These are phyloP conservation scores for Lasioglossum zephyrum DNA, from an alignment of 2,888 invertebrate species.

Conservation along the genomic window DNA sequence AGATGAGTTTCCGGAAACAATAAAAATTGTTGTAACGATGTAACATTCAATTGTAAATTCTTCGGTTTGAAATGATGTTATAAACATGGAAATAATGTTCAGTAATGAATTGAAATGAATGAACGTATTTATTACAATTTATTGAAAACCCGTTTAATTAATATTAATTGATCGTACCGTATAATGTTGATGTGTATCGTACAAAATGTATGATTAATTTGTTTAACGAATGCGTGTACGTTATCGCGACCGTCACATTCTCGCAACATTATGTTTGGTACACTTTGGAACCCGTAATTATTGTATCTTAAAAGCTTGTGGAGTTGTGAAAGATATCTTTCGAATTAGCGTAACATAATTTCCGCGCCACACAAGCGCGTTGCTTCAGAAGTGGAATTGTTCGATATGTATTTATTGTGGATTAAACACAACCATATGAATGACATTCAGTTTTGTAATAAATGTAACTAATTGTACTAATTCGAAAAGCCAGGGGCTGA, in stretches of 20 bases:
- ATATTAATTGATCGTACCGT: not conserved
- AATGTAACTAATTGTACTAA: not conserved
- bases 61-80: not conserved
- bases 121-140: not conserved
- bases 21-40: no score
- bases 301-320: not conserved
- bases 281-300: not conserved
- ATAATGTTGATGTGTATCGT: not conserved
- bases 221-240: not conserved
- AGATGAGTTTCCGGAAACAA: not conserved
- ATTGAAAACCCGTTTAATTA: not conserved
- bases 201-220: not conserved
- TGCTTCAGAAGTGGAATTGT: not conserved
- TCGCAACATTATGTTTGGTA: not conserved
- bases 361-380: not conserved
- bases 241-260: not conserved
- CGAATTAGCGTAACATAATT: not conserved
- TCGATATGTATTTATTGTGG: not conserved
- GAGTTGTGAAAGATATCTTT: not conserved
- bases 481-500: not conserved
- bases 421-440: not conserved
- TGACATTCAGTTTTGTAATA: conserved; percentile 2
- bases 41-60: no score
- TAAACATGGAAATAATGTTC: not conserved
- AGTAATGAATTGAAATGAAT: not conserved